phyloP scores from a whole-genome alignment of 30 jellyfish, hydroid and myxozoan genomes.

The Aurelia sp. region DNA sequence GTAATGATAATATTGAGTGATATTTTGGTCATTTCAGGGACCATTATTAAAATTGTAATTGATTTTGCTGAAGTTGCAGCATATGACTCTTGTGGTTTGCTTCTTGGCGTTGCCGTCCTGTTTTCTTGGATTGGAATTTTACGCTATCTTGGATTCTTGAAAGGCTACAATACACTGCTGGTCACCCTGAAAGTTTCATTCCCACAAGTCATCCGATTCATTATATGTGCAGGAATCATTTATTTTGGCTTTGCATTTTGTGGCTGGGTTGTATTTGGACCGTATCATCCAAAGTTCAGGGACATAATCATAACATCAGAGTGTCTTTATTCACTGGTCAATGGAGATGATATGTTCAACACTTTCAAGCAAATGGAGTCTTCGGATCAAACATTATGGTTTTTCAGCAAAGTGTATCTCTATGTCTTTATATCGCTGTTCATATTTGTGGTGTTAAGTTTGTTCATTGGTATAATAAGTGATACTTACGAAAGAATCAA shows the following conservation, averaged over 20 bases:
- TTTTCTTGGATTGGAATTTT: constrained; percentile 96
- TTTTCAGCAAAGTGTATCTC: constrained; percentile 85
- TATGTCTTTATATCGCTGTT: constrained; percentile 85
- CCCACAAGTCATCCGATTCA: constrained; percentile 85
- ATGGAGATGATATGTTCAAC: constrained; percentile 98
- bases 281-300: constrained; percentile 93
- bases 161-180: constrained; percentile 86
- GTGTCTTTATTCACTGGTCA: constrained; percentile 91
- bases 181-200: constrained; percentile 89
- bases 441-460: constrained; percentile 87
- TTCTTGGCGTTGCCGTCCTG: constrained; percentile 88
- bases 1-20: constrained; percentile 78
- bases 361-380: constrained; percentile 86
- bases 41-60: constrained; percentile 56
- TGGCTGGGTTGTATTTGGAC: constrained; percentile 98
- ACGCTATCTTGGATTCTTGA: constrained; percentile 83
- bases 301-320: constrained; percentile 81
- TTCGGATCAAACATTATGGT: constrained; percentile 72
- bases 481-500: constrained; percentile 96
- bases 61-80: constrained; percentile 50
- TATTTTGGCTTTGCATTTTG: constrained; percentile 91
- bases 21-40: constrained; percentile 77
- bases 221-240: constrained; percentile 82
- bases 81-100: constrained; percentile 82
- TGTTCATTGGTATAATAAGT: constrained; percentile 89